Percentiles rank a stretch among this genome's conserved stretches.
Evolutionary conservation across 2,797 vertebrate genomes (phyloP).

Genomic region (Pseudochirops cupreus): DNA sequence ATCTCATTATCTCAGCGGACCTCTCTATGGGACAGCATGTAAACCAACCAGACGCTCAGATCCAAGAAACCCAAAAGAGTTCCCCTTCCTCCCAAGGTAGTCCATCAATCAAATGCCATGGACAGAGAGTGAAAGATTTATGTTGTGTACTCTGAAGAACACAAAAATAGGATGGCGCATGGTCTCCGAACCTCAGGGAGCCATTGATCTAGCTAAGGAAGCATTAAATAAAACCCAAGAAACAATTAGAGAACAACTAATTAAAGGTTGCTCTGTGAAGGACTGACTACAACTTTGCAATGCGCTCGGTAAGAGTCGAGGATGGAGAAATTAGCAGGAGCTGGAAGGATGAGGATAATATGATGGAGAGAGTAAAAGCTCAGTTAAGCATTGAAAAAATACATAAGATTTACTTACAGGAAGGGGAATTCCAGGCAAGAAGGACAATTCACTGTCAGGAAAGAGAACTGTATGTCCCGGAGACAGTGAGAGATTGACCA

Average conservation of each 20-base stretch:
- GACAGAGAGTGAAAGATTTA: not conserved
- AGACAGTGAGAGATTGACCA: not conserved
- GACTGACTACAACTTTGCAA: not conserved
- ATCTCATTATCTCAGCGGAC: not conserved
- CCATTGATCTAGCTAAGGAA: not conserved
- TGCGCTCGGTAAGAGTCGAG: not conserved
- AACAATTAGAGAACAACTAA: too few species aligned
- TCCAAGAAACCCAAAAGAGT: not conserved
- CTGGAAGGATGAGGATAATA: not conserved
- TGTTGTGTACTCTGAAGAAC: not conserved
- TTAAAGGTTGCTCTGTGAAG: too few species aligned
- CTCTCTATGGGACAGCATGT: not conserved
- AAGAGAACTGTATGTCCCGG: not conserved
- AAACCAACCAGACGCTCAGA: not conserved
- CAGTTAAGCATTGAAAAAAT: not conserved
- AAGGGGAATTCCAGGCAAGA: not conserved
- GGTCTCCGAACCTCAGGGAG: too few species aligned
- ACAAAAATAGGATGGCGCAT: not conserved
- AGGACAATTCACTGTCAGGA: not conserved
- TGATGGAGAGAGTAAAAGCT: not conserved
- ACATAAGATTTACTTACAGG: not conserved
- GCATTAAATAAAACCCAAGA: not conserved
- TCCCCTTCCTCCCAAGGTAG: not conserved
- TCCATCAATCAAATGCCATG: not conserved
- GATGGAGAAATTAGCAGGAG: not conserved